These are phyloP conservation scores for Uria aalge DNA, from an alignment of 2,113 vertebrate species.

Conservation along the genomic window DNA sequence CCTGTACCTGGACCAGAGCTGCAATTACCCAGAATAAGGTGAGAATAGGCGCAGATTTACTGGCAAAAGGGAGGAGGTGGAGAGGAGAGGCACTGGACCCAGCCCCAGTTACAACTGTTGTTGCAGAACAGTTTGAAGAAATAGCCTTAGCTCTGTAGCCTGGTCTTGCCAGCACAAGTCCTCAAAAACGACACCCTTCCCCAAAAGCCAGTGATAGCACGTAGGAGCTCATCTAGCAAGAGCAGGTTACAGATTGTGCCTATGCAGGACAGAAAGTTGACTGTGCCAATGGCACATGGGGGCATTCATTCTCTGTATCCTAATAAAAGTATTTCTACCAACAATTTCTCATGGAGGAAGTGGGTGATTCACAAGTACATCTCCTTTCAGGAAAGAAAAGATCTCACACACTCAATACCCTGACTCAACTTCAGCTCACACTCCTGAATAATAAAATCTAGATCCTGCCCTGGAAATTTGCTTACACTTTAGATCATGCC, in stretches of 20 bases:
- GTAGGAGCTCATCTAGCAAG: neutral
- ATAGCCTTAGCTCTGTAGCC: neutral
- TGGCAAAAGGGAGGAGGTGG: neutral
- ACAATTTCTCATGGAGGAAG: neutral
- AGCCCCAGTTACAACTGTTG: neutral
- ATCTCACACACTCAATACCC: neutral
- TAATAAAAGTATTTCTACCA: neutral
- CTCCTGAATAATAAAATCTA: conserved; percentile 13
- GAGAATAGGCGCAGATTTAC: neutral
- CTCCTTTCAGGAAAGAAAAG: neutral
- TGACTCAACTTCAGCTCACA: neutral
- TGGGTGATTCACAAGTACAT: neutral
- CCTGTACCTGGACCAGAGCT: neutral
- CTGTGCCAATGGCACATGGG: neutral
- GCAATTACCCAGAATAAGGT: neutral
- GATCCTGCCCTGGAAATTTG: neutral
- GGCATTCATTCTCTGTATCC: neutral
- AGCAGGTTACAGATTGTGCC: neutral
- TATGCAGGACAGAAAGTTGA: neutral
- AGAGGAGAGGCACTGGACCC: neutral
- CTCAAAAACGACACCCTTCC: neutral
- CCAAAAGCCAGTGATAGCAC: accelerated
- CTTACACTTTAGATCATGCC: conserved; percentile 82
- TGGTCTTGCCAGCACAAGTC: neutral
- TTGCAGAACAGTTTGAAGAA: neutral